These are phyloP conservation scores for Neolamprologus toae DNA, from an alignment of 2,113 vertebrate genomes.

Conservation along the genomic window DNA sequence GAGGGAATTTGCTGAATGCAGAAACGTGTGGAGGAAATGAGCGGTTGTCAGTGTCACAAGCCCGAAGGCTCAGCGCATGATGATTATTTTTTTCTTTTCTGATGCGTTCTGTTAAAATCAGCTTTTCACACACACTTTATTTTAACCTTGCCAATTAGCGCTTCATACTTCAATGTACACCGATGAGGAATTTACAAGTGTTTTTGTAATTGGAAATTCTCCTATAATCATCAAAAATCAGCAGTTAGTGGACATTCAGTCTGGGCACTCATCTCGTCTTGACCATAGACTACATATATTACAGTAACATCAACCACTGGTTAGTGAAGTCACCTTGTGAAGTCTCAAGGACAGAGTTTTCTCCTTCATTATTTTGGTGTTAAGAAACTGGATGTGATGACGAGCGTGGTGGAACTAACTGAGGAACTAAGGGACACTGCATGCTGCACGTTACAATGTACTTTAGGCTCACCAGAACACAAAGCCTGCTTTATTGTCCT, in stretches of 20 bases:
- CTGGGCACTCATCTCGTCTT: neutral
- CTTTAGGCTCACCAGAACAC: neutral
- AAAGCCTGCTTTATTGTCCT: neutral
- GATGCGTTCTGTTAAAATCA: neutral
- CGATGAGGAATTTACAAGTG: neutral
- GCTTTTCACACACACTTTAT: neutral
- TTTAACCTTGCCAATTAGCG: neutral
- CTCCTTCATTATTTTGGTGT: neutral
- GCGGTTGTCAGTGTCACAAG: neutral
- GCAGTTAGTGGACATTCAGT: neutral
- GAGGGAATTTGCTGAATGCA: neutral
- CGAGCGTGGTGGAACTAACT: neutral
- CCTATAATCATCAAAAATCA: neutral
- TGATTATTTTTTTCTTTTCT: neutral
- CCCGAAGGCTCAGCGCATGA: neutral
- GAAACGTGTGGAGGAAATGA: neutral
- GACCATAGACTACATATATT: neutral
- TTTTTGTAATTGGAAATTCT: neutral
- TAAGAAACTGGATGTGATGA: neutral
- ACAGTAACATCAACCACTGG: neutral
- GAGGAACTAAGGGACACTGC: neutral
- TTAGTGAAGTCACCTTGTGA: neutral
- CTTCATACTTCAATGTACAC: neutral
- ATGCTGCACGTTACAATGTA: neutral
- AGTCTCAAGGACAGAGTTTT: neutral